Base-by-base conservation (phyloP, 2,888 invertebrate species). In the Leucophenga montana region DNA sequence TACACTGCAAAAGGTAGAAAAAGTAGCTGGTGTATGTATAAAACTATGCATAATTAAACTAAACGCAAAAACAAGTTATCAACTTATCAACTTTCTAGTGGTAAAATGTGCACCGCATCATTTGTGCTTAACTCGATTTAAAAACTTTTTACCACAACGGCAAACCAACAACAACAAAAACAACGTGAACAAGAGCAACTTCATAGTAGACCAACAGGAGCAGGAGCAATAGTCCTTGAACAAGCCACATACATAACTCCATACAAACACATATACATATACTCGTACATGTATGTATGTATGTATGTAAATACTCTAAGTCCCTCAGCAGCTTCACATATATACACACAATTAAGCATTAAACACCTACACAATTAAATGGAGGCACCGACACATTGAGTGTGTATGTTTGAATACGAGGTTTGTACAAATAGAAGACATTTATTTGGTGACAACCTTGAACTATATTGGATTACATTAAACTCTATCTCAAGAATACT, bases 91-190 rank as follows among this genome's bases (percentile, higher is more conserved):
- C 75, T 74, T 73, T 59, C 62, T 56, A 72, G 74, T 64, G 62
- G 62, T 71, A 56, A 66, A 75, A 79, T 77, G 74, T 57, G 68
- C 22, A 31, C 62, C 61, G 53, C 83, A 78, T 83, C 84, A 81
- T 81, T 82, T 80, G 79, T 75, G 79, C 81, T 82, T 82, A 82
- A 83, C 82, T 83, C 81, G 82, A 82, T 84, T 78, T 78, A 78
- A 83, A 84, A 82, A 82, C 78, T 82, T 82, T 73, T 66, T 73
- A 79, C 81, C 81, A 68, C 81, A 82, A 65, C 65, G 54, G 48
- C 71, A 50, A 54, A 22, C 22, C 54, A 46, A 50, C 50, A 68
- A 67, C 46, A 57, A 66, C 50, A 50, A 18, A 6, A 50, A 2
- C 50, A 50, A 46, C 46, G 16, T 11, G 18, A 50, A 50, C 16